A percentile compares a stretch with the other conserved stretches of the same genome.
These are phyloP conservation scores for Xiphophorus birchmanni DNA, from an alignment of 2,797 vertebrate species.

Conservation along the genomic window DNA sequence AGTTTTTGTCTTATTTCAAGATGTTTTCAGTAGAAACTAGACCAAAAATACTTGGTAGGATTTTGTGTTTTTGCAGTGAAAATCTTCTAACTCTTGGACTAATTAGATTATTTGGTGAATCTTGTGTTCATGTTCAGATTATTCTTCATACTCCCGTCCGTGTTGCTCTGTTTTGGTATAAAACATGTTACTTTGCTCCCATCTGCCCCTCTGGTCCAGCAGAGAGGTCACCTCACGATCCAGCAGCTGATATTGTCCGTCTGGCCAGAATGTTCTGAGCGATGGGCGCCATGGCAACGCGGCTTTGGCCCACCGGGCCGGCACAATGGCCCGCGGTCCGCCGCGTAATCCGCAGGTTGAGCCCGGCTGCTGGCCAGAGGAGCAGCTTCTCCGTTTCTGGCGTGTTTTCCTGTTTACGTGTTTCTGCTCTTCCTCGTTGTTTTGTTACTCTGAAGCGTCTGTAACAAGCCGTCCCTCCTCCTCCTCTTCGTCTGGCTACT, in stretches of 20 bases:
- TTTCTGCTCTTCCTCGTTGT: constrained; percentile 36
- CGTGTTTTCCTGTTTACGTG: constrained; percentile 41
- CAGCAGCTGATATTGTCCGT: constrained; percentile 57
- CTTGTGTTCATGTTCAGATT: not conserved
- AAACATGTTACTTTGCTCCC: not conserved
- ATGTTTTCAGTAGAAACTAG: no score
- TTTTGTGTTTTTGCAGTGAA: not conserved
- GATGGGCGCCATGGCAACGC: constrained; percentile 43
- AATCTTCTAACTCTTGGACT: not conserved
- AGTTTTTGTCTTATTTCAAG: no score
- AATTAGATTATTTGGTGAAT: not conserved
- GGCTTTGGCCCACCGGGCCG: constrained; percentile 51
- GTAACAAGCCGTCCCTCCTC: not conserved
- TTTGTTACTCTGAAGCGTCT: constrained; percentile 2
- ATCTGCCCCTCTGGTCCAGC: not conserved
- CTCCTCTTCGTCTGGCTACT: not conserved
- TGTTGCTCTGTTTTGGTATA: not conserved
- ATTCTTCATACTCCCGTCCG: not conserved
- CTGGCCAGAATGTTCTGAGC: constrained; percentile 63
- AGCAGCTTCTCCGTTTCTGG: constrained; percentile 10
- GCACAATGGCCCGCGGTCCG: constrained; percentile 63
- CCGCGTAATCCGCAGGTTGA: constrained; percentile 63
- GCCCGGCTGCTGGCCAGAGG: constrained; percentile 55
- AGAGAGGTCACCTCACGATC: constrained; percentile 24
- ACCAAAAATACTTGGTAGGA: no score